Evolutionary conservation across 2,888 invertebrate species (phyloP).

Genomic region (Gonocerus acuteangulatus): DNA sequence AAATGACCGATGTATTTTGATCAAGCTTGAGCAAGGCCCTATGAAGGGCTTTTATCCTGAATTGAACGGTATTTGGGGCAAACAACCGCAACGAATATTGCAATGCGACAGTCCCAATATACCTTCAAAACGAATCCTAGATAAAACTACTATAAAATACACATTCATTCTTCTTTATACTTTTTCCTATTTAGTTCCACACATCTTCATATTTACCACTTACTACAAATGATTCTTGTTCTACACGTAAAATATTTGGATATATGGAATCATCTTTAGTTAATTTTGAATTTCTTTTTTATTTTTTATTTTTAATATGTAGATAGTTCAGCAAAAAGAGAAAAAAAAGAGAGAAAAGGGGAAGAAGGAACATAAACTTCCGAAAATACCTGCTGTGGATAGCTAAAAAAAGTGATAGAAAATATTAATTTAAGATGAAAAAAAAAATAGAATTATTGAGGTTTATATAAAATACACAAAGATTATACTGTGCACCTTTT

Average conservation of each 20-base stretch:
- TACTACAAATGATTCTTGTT: conserved; percentile 14
- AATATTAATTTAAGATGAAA: background rate
- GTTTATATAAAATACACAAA: conserved; percentile 5
- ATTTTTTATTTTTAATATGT: background rate
- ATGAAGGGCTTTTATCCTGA: conserved; percentile 9
- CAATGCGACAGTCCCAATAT: background rate
- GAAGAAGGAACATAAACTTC: conserved; percentile 1
- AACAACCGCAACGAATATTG: background rate
- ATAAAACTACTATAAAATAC: conserved; percentile 22
- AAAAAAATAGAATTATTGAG: conserved; percentile 6
- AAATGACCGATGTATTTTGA: conserved; percentile 29
- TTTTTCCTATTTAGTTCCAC: conserved; percentile 6
- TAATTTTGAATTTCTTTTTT: background rate
- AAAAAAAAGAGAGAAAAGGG: background rate
- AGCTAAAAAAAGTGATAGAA: background rate
- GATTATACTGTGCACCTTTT: conserved; percentile 16
- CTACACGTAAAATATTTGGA: conserved; percentile 4
- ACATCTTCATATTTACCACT: conserved; percentile 1
- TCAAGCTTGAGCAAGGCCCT: conserved; percentile 33
- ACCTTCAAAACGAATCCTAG: conserved; percentile 16
- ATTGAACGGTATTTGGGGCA: conserved; percentile 14
- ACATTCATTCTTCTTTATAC: conserved; percentile 24
- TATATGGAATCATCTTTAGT: conserved; percentile 10
- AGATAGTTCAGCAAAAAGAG: too few relatives aligned
- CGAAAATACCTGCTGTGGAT: conserved; percentile 23